These are phyloP conservation scores for Carcharodon carcharias DNA, from an alignment of 2,797 vertebrate genomes.

Conservation along the genomic window DNA sequence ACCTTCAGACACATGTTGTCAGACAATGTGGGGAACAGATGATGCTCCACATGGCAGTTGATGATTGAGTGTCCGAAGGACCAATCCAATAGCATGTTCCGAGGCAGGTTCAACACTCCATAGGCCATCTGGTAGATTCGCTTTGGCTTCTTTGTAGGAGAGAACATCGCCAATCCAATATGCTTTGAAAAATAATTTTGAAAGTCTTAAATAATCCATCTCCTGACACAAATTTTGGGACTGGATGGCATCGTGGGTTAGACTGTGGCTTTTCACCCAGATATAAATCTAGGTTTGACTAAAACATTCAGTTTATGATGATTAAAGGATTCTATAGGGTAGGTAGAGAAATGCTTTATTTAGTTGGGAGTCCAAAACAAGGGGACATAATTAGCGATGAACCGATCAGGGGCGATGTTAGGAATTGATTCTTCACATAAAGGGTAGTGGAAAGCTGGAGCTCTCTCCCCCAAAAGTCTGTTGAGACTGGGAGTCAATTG, in stretches of 20 bases:
- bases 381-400: too few relatives aligned
- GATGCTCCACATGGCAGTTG: slow-evolving; percentile 91
- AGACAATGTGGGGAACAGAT: slow-evolving; percentile 82
- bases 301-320: too few relatives aligned
- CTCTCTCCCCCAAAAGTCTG: too few relatives aligned
- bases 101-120: slow-evolving; percentile 79
- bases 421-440: too few relatives aligned
- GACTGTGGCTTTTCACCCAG: background rate
- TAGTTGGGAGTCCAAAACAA: too few relatives aligned
- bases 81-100: slow-evolving; percentile 77
- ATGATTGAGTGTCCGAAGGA: slow-evolving; percentile 83
- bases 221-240: background rate
- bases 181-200: slow-evolving; percentile 59
- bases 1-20: slow-evolving; percentile 96
- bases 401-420: too few relatives aligned
- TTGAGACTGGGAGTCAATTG: too few relatives aligned
- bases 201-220: background rate
- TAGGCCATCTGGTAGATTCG: slow-evolving; percentile 81
- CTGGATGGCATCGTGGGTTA: background rate
- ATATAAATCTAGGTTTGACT: too few relatives aligned
- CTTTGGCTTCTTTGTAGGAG: slow-evolving; percentile 61
- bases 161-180: slow-evolving; percentile 86
- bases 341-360: too few relatives aligned
- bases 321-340: too few relatives aligned
- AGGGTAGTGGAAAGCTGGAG: too few relatives aligned